These are phyloP conservation scores for Musca vetustissima DNA, from an alignment of 1,140 invertebrate genomes.

Conservation along the genomic window DNA sequence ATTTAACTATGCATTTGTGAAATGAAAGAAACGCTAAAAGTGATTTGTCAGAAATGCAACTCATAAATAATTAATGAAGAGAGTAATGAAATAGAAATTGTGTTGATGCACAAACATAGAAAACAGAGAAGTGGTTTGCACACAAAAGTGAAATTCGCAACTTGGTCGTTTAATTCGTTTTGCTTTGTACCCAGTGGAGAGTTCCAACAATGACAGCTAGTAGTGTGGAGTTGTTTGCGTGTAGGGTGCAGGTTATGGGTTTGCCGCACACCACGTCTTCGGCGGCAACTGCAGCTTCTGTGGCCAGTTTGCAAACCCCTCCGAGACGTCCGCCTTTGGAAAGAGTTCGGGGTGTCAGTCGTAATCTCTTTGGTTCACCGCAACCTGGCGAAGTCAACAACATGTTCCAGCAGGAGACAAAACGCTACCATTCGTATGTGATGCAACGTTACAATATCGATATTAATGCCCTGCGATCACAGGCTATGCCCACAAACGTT, in stretches of 20 bases:
- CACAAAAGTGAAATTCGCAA: no score
- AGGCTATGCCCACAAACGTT: not conserved
- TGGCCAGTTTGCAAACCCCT: not conserved
- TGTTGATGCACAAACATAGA: no score
- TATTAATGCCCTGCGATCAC: not conserved
- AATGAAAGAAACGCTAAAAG: no score
- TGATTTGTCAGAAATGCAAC: no score
- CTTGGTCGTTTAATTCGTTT: no score
- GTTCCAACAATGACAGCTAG: conserved; percentile 8
- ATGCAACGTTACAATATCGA: conserved; percentile 13
- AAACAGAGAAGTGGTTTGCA: no score
- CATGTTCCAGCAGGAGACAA: conserved; percentile 1
- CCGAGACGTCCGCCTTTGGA: not conserved
- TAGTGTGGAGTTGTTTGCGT: conserved; percentile 8
- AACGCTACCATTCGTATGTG: not conserved
- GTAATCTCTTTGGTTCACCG: conserved; percentile 7
- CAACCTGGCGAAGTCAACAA: conserved; percentile 5
- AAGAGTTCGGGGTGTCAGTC: not conserved
- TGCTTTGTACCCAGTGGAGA: no score
- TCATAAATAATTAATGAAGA: no score
- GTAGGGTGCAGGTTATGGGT: conserved; percentile 4
- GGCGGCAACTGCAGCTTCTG: not conserved
- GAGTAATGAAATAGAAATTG: no score
- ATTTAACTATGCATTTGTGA: no score
- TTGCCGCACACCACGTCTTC: not conserved